Conservation (phyloP, 2,888 invertebrate genomes). For the Notodonta ziczac region DNA sequence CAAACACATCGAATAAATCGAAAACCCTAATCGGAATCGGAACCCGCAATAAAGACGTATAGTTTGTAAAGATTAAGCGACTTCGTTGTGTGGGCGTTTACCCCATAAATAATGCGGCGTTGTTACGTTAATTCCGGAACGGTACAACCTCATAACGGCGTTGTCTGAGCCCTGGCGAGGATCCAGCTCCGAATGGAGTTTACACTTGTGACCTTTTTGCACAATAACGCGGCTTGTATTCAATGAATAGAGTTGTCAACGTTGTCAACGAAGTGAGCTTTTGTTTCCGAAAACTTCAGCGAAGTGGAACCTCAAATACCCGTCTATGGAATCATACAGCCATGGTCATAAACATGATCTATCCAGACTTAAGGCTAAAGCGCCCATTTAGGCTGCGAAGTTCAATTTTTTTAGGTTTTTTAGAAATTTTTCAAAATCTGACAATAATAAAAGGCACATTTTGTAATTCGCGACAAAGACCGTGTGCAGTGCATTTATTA, state of each 20-base stretch:
- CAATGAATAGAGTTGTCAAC: constrained; percentile 25
- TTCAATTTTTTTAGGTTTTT: too few species aligned
- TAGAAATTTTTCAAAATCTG: too few species aligned
- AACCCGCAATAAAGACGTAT: constrained; percentile 24
- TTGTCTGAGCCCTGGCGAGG: constrained; percentile 58
- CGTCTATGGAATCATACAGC: too few species aligned
- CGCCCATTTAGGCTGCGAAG: too few species aligned
- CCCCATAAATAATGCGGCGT: constrained; percentile 41
- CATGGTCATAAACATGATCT: too few species aligned
- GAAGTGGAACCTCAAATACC: not conserved
- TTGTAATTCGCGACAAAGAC: too few species aligned
- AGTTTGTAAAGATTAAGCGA: constrained; percentile 26
- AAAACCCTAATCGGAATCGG: constrained; percentile 12
- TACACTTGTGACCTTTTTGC: constrained; percentile 33
- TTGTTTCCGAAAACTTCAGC: constrained; percentile 9
- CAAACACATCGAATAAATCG: constrained; percentile 10
- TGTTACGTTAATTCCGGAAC: constrained; percentile 45
- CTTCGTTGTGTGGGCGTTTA: constrained; percentile 20
- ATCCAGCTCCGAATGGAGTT: constrained; percentile 52
- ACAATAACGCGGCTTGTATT: constrained; percentile 20
- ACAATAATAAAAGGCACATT: too few species aligned
- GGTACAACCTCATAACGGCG: constrained; percentile 63
- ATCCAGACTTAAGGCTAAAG: too few species aligned
- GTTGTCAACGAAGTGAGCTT: constrained; percentile 18
- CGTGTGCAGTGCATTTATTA: too few species aligned